A percentile compares a stretch with the other conserved stretches of the same genome.
Conservation (phyloP, 2,113 vertebrate species). For the Excalfactoria chinensis region DNA sequence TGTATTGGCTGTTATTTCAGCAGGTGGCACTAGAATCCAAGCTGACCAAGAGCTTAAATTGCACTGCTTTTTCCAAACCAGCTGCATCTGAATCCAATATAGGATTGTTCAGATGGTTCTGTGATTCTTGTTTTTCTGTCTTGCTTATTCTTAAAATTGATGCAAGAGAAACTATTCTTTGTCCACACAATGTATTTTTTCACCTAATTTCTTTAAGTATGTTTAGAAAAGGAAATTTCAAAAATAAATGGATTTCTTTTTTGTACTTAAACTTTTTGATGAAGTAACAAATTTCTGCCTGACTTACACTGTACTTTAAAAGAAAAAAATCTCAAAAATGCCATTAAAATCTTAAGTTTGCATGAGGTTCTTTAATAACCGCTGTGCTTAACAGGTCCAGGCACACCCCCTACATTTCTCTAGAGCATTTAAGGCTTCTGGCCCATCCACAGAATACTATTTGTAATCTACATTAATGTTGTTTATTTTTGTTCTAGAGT, state of each 20-base stretch:
- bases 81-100: neutral
- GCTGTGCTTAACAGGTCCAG: neutral
- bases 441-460: neutral
- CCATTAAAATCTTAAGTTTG: neutral
- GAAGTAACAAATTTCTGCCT: neutral
- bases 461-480: neutral
- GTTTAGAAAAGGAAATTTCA: neutral
- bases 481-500: neutral
- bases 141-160: neutral
- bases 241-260: neutral
- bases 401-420: neutral
- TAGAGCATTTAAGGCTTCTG: neutral
- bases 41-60: neutral
- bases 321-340: neutral
- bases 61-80: neutral
- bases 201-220: neutral
- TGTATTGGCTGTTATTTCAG: neutral
- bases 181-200: neutral
- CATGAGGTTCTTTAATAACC: neutral
- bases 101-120: neutral
- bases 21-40: slow-evolving; percentile 58
- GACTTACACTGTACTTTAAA: neutral
- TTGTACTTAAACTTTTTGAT: neutral
- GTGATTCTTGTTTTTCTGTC: neutral
- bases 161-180: neutral